These are phyloP conservation scores for Plecotus auritus DNA, from an alignment of 2,113 vertebrate genomes.

Conservation along the genomic window DNA sequence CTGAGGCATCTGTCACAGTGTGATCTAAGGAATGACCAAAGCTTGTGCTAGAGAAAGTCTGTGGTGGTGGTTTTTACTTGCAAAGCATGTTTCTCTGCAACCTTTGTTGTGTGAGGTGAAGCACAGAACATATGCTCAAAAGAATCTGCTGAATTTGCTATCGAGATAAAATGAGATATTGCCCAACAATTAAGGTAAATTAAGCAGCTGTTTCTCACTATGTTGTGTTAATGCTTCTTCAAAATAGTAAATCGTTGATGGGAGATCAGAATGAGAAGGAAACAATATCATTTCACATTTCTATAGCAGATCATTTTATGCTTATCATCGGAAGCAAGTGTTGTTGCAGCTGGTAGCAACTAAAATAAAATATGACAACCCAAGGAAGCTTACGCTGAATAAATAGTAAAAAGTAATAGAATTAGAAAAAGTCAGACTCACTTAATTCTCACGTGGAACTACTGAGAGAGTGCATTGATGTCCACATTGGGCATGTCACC, in stretches of 20 bases:
- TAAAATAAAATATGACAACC: conserved; percentile 70
- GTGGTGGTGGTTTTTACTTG: conserved; percentile 34
- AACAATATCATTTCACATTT: conserved; percentile 67
- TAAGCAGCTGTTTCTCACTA: conserved; percentile 80
- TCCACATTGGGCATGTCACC: fast-evolving
- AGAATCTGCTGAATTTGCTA: conserved; percentile 74
- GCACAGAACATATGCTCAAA: conserved; percentile 50
- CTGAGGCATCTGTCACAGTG: not conserved
- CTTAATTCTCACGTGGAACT: not conserved
- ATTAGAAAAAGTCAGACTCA: not conserved
- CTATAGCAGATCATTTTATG: conserved; percentile 71
- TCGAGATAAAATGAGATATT: conserved; percentile 76
- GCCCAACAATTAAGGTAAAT: conserved; percentile 81
- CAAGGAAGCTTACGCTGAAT: conserved; percentile 65
- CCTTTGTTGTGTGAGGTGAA: conserved; percentile 44
- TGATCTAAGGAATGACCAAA: conserved; percentile 26
- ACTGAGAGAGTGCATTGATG: not conserved
- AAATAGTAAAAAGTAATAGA: conserved; percentile 45
- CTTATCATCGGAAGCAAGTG: conserved; percentile 73
- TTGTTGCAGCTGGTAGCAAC: conserved; percentile 73
- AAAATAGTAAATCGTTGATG: conserved; percentile 72
- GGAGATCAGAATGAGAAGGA: conserved; percentile 66
- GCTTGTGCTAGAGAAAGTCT: conserved; percentile 15
- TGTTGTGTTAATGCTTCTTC: conserved; percentile 74
- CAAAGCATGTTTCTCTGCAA: conserved; percentile 41